Base-by-base conservation (phyloP, 2,113 vertebrate species). In the Cyanocitta stelleri region DNA sequence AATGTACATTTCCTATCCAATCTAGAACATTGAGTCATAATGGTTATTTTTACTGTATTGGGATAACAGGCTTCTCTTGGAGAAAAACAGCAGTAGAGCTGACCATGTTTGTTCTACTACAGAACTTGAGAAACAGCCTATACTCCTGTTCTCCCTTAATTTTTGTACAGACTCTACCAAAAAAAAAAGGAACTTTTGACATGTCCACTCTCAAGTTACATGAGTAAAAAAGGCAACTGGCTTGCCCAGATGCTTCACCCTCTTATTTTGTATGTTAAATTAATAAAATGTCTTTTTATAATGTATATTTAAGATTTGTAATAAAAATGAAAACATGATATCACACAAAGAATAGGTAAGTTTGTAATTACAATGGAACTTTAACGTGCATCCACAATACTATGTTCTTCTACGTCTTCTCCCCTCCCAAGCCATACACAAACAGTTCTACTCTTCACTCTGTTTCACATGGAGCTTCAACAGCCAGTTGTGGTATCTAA, bases 251-350 rank as follows among this genome's bases (percentile, higher is more conserved):
- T 51, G 32, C 83, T 85, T 89, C 90, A 96, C 79, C 81, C 52
- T 37, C 62, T 87, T 92, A 48, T 11, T 91, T 94, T 94, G 54
- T 82, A 95, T 89, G 83, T 92, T 86, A 78, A 66, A 87, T 92
- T 89, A 94, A 63, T 26, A 54, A 67, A 44, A 84, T 75, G 44
- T 21, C n/a, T 74, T 85, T 94, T 87, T 96, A 92, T 96, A 97
- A 98, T 91, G 72, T 93, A 37, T 71, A 96, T 88, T 97, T 88
- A 95, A 97, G 92, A 86, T 95, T 96, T 86, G 74, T 96, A 95
- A 96, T 96, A 97, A 95, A 96, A 93, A 77, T 68, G 84, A 94
- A 96, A 96, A 97, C 72, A 74, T 94, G 73, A 74, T 78, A 95
- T 96, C 93, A 97, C 96, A 97, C 93, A 96, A 95, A 95, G 95